Conservation (phyloP, 2,888 invertebrate genomes). For the Coelinius sp. region DNA sequence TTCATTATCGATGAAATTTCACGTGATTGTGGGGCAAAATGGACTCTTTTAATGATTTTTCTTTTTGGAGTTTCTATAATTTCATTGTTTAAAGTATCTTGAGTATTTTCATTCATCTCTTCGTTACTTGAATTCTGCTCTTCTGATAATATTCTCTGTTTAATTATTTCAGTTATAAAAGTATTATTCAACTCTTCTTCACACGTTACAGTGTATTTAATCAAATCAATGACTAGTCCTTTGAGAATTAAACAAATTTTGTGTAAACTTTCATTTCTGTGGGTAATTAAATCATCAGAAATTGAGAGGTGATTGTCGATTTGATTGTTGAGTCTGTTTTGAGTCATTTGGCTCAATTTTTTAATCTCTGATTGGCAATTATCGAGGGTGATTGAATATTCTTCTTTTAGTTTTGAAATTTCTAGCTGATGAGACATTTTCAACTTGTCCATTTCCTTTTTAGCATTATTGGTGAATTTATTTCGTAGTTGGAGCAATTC, state of each 20-base stretch:
- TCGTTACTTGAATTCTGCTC: constrained; percentile 42
- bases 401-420: constrained; percentile 70
- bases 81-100: neutral
- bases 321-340: constrained; percentile 32
- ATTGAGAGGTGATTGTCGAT: neutral
- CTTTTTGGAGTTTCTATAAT: constrained; percentile 46
- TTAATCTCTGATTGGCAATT: constrained; percentile 57
- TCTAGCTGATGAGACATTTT: constrained; percentile 76
- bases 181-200: constrained; percentile 86
- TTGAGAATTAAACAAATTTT: constrained; percentile 78
- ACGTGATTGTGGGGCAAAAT: constrained; percentile 79
- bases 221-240: constrained; percentile 78
- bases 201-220: constrained; percentile 81
- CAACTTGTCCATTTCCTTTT: constrained; percentile 74
- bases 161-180: constrained; percentile 77
- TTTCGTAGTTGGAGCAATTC: constrained; percentile 82
- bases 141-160: constrained; percentile 58
- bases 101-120: constrained; percentile 41
- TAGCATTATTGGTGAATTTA: constrained; percentile 80
- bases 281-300: constrained; percentile 17
- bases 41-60: constrained; percentile 73
- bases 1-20: constrained; percentile 69
- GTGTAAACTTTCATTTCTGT: constrained; percentile 77
- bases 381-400: constrained; percentile 56
- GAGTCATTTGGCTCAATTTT: constrained; percentile 45